Evolutionary conservation across 1,140 invertebrate species (phyloP).

Genomic region (Limonius californicus): DNA sequence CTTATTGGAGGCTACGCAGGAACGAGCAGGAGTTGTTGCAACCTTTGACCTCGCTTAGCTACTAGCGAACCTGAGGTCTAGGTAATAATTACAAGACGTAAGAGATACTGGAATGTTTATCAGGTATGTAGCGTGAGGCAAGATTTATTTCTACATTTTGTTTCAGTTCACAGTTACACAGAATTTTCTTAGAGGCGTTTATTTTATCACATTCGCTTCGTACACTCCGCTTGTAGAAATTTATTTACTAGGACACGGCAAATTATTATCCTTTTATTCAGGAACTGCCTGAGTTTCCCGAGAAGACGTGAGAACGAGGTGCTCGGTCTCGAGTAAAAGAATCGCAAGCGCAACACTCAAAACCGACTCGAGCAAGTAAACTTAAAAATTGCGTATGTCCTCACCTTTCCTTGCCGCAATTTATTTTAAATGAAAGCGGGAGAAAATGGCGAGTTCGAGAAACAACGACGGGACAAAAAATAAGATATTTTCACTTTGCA

Average conservation of each 20-base stretch:
- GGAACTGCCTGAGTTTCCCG: constrained; percentile 9
- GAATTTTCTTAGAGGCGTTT: constrained; percentile 25
- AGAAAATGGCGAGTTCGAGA: neutral
- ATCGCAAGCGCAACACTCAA: neutral
- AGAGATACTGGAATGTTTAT: constrained; percentile 11
- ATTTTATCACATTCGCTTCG: constrained; percentile 24
- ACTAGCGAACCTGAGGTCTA: constrained; percentile 7
- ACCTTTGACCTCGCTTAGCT: neutral
- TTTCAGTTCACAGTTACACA: constrained; percentile 29
- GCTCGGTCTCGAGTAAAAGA: neutral
- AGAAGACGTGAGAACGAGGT: neutral
- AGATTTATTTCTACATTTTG: constrained; percentile 29
- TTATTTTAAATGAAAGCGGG: constrained; percentile 4
- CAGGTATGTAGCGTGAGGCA: constrained; percentile 23
- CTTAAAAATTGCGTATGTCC: neutral
- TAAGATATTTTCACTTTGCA: constrained; percentile 11
- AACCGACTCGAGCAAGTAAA: too few relatives aligned
- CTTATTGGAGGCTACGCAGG: neutral
- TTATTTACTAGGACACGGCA: constrained; percentile 20
- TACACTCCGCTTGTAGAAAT: constrained; percentile 23
- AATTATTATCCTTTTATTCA: constrained; percentile 27
- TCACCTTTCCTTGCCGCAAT: neutral
- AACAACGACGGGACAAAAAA: neutral
- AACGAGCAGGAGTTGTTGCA: constrained; percentile 3
- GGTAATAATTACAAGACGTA: constrained; percentile 14